These are phyloP conservation scores for Tuta absoluta DNA, from an alignment of 2,888 invertebrate species.

Conservation along the genomic window DNA sequence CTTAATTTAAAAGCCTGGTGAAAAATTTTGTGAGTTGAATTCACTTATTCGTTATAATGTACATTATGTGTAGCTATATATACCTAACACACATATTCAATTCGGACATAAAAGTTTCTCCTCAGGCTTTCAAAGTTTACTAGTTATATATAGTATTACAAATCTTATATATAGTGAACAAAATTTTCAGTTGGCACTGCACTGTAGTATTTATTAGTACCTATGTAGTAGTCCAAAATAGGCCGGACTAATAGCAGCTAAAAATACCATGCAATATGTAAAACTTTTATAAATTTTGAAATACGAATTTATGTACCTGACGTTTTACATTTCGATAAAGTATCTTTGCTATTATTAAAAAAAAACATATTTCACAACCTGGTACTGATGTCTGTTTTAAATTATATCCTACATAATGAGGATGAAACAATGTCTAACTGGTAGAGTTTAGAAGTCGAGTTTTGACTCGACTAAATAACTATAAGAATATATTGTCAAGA, in stretches of 20 bases:
- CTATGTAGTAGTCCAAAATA: conserved; percentile 57
- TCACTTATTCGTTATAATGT: conserved; percentile 16
- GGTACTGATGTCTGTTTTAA: conserved; percentile 59
- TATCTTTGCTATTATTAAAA: conserved; percentile 40
- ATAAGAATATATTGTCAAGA: conserved; percentile 73
- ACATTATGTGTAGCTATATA: conserved; percentile 44
- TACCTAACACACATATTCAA: conserved; percentile 46
- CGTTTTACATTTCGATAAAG: conserved; percentile 41
- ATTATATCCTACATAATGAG: conserved; percentile 47
- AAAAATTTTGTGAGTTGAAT: conserved; percentile 18
- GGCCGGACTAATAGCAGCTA: conserved; percentile 74
- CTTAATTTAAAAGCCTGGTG: conserved; percentile 25
- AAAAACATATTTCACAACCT: conserved; percentile 71
- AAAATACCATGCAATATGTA: conserved; percentile 60
- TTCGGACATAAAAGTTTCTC: conserved; percentile 33
- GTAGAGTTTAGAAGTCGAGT: conserved; percentile 48
- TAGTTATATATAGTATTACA: conserved; percentile 24
- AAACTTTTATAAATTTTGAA: conserved; percentile 58
- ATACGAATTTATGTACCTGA: conserved; percentile 48
- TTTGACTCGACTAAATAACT: conserved; percentile 41
- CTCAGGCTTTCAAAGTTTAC: conserved; percentile 25
- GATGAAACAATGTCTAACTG: conserved; percentile 50
- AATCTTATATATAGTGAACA: conserved; percentile 51
- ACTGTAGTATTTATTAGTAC: conserved; percentile 34
- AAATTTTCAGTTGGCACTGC: conserved; percentile 63